Evolutionary conservation across 1,140 invertebrate species (phyloP).

Genomic region (Caerostris darwini): DNA sequence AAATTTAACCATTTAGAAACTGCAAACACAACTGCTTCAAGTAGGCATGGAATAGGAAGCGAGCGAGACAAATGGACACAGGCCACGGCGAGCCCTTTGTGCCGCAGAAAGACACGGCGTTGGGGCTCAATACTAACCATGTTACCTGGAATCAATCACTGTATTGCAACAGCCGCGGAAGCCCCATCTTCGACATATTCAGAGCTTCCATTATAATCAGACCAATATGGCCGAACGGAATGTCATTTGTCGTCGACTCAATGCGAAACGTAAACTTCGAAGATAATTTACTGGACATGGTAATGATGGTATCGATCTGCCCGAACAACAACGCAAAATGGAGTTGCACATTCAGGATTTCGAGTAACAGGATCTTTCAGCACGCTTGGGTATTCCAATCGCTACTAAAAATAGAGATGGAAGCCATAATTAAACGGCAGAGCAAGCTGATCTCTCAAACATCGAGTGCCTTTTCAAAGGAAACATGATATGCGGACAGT

Average conservation of each 20-base stretch:
- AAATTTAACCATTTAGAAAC: constrained; percentile 33
- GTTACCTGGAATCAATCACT: constrained; percentile 44
- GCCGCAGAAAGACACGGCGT: neutral
- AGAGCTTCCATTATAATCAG: constrained; percentile 59
- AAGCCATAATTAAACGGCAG: no score
- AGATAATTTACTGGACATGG: constrained; percentile 65
- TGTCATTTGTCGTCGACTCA: constrained; percentile 59
- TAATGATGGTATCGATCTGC: constrained; percentile 62
- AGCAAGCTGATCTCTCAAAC: no score
- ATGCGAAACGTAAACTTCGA: constrained; percentile 61
- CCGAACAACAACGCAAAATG: constrained; percentile 43
- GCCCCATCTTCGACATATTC: constrained; percentile 50
- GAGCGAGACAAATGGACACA: constrained; percentile 30
- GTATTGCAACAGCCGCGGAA: constrained; percentile 42
- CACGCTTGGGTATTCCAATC: neutral
- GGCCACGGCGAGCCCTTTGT: constrained; percentile 8
- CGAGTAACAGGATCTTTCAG: constrained; percentile 2
- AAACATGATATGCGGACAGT: no score
- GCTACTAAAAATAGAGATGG: no score
- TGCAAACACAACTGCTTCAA: constrained; percentile 21
- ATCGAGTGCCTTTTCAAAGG: no score
- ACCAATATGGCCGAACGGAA: constrained; percentile 67
- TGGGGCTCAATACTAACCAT: constrained; percentile 14
- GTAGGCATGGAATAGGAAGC: neutral
- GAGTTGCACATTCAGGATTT: constrained; percentile 46